phyloP scores from a whole-genome alignment of 2,113 vertebrate species.

The Andinoacara biseriatus region DNA sequence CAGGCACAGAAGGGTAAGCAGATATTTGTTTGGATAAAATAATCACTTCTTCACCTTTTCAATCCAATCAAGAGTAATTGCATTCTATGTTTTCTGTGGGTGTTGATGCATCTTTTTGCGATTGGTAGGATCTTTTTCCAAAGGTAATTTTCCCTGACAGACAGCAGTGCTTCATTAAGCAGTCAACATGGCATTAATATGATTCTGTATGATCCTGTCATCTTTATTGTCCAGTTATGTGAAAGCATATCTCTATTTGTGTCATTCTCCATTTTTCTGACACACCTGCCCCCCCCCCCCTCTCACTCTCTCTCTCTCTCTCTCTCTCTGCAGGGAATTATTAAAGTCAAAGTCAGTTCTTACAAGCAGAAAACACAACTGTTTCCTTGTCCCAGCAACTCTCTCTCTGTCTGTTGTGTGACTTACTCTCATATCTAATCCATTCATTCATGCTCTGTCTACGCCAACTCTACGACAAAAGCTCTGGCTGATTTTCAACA shows the following conservation, averaged over 20 bases:
- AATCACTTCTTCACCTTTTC: slow-evolving; percentile 20
- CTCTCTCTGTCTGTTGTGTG: slow-evolving; percentile 17
- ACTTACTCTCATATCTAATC: slow-evolving; percentile 58
- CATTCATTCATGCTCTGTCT: slow-evolving; percentile 56
- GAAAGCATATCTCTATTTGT: slow-evolving; percentile 10
- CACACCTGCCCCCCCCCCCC: too few species aligned
- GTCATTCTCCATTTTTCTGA: background rate
- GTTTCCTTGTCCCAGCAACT: slow-evolving; percentile 10
- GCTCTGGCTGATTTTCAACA: slow-evolving; percentile 62
- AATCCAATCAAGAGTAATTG: slow-evolving; percentile 1
- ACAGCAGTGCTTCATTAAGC: slow-evolving; percentile 28
- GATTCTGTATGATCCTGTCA: slow-evolving; percentile 30
- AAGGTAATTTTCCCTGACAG: slow-evolving; percentile 18
- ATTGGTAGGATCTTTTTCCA: background rate
- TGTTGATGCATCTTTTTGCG: slow-evolving; percentile 3
- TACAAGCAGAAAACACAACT: slow-evolving; percentile 17
- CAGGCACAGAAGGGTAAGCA: slow-evolving; percentile 20
- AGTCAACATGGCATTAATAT: slow-evolving; percentile 13
- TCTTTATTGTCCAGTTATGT: slow-evolving; percentile 6
- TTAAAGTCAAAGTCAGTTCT: slow-evolving; percentile 48
- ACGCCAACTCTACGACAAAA: slow-evolving; percentile 60
- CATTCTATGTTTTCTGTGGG: slow-evolving; percentile 2
- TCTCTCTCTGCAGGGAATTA: slow-evolving; percentile 10
- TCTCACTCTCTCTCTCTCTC: too few species aligned
- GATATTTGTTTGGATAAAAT: slow-evolving; percentile 34